Percentiles rank a stretch among this genome's conserved stretches.
Evolutionary conservation across 2,797 vertebrate species (phyloP).

Genomic region (Thripadectes ignobilis): DNA sequence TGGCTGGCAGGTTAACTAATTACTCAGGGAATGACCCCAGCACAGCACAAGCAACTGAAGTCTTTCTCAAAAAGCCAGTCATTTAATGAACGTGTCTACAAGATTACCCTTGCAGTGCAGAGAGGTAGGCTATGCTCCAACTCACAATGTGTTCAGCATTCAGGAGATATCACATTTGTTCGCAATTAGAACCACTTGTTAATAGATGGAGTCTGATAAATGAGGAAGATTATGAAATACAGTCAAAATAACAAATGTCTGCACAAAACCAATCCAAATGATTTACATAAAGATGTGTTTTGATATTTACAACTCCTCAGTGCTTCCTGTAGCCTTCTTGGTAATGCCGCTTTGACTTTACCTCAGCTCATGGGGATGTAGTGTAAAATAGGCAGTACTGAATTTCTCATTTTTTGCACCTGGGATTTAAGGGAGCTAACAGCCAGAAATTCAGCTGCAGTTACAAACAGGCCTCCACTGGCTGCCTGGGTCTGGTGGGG

Average conservation of each 20-base stretch:
- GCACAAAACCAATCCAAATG: not conserved
- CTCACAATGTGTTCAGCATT: not conserved
- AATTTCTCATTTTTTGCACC: not conserved
- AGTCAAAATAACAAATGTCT: not conserved
- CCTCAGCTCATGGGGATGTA: not conserved
- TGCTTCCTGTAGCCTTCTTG: not conserved
- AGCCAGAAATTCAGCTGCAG: not conserved
- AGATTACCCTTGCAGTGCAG: not conserved
- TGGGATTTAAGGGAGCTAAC: not conserved
- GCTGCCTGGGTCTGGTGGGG: not conserved
- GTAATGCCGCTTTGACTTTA: not conserved
- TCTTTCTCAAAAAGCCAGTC: not conserved
- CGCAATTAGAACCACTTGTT: not conserved
- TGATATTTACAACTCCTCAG: not conserved
- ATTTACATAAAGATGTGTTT: not conserved
- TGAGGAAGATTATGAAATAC: not conserved
- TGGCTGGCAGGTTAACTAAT: not conserved
- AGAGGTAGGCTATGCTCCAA: not conserved
- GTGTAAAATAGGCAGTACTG: not conserved
- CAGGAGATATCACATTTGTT: not conserved
- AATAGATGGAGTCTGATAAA: not conserved
- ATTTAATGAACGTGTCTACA: not conserved
- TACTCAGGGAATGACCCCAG: not conserved
- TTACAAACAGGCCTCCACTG: accelerated
- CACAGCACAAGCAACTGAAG: not conserved